Conservation (phyloP, 2,113 vertebrate species). For the Gallinago media region DNA sequence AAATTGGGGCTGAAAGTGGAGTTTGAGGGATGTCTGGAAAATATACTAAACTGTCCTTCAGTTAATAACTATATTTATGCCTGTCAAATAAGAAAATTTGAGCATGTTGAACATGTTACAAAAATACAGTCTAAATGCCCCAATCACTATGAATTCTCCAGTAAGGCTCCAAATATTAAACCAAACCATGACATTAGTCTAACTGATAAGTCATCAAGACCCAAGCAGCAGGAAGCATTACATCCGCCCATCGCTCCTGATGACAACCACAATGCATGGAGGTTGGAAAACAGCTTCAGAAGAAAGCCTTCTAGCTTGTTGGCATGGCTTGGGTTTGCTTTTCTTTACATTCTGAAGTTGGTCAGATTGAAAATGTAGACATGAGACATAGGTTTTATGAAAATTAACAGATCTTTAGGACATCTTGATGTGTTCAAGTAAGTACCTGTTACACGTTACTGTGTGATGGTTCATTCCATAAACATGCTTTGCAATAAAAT, state of each 20-base stretch:
- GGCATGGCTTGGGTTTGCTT: not conserved
- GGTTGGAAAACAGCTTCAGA: not conserved
- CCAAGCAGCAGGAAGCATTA: not conserved
- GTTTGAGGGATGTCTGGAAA: not conserved
- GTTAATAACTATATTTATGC: not conserved
- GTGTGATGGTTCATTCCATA: not conserved
- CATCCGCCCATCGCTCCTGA: accelerated
- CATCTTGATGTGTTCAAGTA: not conserved
- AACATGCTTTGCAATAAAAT: not conserved
- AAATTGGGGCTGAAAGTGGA: not conserved
- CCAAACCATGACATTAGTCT: not conserved
- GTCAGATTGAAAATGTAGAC: not conserved
- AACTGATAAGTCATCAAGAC: not conserved
- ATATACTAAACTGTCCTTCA: not conserved
- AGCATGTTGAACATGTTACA: not conserved
- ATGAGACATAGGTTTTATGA: not conserved
- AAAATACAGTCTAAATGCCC: not conserved
- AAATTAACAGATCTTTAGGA: not conserved
- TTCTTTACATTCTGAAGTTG: accelerated
- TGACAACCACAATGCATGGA: accelerated
- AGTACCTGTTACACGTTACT: accelerated
- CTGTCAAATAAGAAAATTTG: not conserved
- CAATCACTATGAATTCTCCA: not conserved
- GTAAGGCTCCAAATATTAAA: not conserved
- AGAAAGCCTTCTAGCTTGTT: not conserved